Evolutionary conservation across 2,797 vertebrate species (phyloP).

Genomic region (Leptoclinus maculatus): DNA sequence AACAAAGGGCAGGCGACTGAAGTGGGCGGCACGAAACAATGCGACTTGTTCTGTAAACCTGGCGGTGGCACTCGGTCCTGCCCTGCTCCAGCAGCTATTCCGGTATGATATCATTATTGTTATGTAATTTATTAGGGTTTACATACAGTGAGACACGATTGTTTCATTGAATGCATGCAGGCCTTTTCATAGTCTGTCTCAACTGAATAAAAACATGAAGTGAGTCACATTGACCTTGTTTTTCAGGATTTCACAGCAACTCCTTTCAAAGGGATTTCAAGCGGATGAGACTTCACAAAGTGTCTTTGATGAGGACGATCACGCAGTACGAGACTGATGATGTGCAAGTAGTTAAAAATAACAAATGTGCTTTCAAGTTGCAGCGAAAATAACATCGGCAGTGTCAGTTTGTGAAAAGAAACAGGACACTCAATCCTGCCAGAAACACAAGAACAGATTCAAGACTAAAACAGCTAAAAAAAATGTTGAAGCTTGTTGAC

Average conservation of each 20-base stretch:
- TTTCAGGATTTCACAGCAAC: conserved; percentile 13
- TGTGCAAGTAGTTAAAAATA: conserved; percentile 41
- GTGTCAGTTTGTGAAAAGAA: conserved; percentile 34
- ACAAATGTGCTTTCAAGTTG: conserved; percentile 10
- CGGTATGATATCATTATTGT: neutral
- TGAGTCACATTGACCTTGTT: conserved; percentile 18
- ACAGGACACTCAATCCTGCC: neutral
- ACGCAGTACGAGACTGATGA: neutral
- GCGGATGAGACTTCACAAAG: conserved; percentile 3
- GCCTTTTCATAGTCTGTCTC: neutral
- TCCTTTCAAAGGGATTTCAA: conserved; percentile 6
- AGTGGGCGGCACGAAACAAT: conserved; percentile 24
- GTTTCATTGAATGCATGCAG: neutral
- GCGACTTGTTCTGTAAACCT: conserved; percentile 34
- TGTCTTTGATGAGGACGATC: conserved; percentile 25
- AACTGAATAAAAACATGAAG: conserved; percentile 5
- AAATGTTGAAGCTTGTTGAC: neutral
- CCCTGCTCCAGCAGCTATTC: neutral
- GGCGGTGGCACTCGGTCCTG: neutral
- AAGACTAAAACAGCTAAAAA: conserved; percentile 7
- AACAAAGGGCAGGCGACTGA: conserved; percentile 62
- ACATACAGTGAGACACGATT: neutral
- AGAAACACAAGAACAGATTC: conserved; percentile 17
- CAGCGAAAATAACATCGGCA: conserved; percentile 39
- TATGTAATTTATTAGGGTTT: neutral